phyloP scores from a whole-genome alignment of 2,113 vertebrate genomes.

The Drymodes brunneopygia region DNA sequence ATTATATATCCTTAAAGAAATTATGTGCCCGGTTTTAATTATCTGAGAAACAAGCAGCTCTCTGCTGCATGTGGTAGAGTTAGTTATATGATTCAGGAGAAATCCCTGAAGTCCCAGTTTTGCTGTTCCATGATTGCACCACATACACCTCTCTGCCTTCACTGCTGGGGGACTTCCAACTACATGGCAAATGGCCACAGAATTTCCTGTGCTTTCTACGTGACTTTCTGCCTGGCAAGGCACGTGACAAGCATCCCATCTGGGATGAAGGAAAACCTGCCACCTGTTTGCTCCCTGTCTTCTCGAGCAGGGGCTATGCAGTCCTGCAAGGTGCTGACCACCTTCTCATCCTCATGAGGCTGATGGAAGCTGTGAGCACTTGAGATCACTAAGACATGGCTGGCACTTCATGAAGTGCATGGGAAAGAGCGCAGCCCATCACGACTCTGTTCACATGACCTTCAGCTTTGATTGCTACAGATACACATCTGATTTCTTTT shows the following conservation, averaged over 20 bases:
- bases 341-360: neutral
- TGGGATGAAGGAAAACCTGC: neutral
- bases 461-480: neutral
- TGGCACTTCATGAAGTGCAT: neutral
- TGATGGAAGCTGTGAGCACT: neutral
- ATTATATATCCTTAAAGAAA: neutral
- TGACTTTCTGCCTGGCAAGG: neutral
- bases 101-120: neutral
- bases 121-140: neutral
- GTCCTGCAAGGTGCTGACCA: fast-evolving
- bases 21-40: neutral
- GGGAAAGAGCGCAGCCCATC: neutral
- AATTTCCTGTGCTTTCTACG: fast-evolving
- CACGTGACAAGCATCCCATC: neutral
- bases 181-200: neutral
- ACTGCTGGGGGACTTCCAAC: neutral
- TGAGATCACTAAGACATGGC: neutral
- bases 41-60: neutral
- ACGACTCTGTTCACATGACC: neutral
- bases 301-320: neutral
- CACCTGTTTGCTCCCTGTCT: neutral
- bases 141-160: neutral
- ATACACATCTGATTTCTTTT: neutral
- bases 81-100: neutral
- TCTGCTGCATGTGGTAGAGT: neutral